Conservation (phyloP, 2,113 vertebrate genomes). For the Ammodytes dubius region DNA sequence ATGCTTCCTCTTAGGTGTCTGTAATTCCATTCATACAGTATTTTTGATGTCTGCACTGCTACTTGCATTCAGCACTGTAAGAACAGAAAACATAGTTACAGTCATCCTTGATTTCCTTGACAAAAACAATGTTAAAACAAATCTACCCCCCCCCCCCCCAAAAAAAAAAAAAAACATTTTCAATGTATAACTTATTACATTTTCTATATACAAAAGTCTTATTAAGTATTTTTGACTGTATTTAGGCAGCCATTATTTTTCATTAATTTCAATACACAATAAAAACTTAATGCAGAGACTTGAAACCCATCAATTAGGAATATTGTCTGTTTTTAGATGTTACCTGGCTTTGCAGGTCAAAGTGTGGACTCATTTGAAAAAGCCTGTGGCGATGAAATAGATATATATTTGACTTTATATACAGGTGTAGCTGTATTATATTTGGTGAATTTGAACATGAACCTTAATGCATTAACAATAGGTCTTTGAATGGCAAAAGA, state of each 20-base stretch:
- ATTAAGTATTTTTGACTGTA: background rate
- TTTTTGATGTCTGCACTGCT: background rate
- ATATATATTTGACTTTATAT: background rate
- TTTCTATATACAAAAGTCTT: background rate
- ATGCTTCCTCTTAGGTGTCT: background rate
- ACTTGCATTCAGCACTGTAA: slow-evolving; percentile 3
- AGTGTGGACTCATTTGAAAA: background rate
- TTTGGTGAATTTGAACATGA: slow-evolving; percentile 48
- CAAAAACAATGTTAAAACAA: background rate
- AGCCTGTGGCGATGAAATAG: background rate
- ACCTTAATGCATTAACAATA: background rate
- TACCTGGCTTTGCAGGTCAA: background rate
- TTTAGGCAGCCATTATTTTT: background rate
- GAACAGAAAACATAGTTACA: background rate
- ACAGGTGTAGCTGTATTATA: slow-evolving; percentile 26
- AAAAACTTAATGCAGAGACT: background rate
- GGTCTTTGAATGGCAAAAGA: background rate
- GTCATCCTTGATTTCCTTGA: background rate
- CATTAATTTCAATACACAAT: background rate
- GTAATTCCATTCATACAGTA: background rate
- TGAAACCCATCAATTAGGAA: background rate
- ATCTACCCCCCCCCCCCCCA: background rate
- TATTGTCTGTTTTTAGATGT: background rate
- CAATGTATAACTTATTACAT: background rate
- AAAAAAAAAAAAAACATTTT: background rate